Evolutionary conservation across 2,113 vertebrate species (phyloP).

Genomic region (Sinocyclocheilus maitianheensis): DNA sequence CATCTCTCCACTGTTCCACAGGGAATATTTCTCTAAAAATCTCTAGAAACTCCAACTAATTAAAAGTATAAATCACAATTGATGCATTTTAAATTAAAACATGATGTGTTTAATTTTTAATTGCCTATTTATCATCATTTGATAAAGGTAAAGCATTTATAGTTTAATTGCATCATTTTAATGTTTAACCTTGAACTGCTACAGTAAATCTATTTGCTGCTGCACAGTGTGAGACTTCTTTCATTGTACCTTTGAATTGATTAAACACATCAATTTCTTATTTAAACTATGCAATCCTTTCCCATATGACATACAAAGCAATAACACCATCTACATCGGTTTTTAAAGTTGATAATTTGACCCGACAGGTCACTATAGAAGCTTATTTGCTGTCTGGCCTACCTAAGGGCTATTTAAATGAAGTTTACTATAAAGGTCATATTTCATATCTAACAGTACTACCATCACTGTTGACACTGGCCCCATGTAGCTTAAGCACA

Average conservation of each 20-base stretch:
- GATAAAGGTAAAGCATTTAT: background rate
- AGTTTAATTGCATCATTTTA: background rate
- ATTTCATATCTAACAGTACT: background rate
- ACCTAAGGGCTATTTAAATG: background rate
- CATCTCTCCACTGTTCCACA: background rate
- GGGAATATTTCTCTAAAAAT: background rate
- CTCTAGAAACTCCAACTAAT: background rate
- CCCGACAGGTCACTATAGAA: background rate
- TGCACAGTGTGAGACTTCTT: background rate
- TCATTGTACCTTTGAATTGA: background rate
- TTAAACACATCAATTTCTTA: conserved; percentile 13
- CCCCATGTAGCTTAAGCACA: background rate
- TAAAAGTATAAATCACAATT: background rate
- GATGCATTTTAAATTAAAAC: conserved; percentile 20
- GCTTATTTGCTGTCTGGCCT: background rate
- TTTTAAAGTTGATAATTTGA: background rate
- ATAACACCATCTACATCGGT: too few species aligned
- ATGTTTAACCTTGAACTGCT: background rate
- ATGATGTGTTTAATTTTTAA: background rate
- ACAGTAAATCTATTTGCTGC: background rate
- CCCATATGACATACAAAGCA: background rate
- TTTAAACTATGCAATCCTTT: background rate
- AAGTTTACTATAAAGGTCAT: too few species aligned
- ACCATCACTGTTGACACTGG: background rate
- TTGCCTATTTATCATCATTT: background rate